phyloP scores from a whole-genome alignment of 2,797 vertebrate genomes.

The Taeniopygia guttata region DNA sequence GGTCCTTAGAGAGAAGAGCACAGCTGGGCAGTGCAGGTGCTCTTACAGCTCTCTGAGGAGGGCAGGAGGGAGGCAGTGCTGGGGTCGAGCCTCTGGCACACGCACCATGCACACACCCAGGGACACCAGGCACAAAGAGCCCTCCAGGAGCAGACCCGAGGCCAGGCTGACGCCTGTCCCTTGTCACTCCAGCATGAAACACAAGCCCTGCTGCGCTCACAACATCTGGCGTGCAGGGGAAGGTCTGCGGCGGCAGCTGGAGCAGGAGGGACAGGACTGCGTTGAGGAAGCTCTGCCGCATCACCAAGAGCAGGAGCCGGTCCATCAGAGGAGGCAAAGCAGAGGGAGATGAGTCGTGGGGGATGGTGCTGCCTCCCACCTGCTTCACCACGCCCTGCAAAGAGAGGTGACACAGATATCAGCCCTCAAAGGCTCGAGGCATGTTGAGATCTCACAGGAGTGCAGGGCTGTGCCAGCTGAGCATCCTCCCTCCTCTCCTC shows the following conservation, averaged over 20 bases:
- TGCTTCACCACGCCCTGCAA: not conserved
- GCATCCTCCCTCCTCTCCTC: not conserved
- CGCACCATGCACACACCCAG: not conserved
- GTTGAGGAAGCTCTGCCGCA: not conserved
- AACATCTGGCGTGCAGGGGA: not conserved
- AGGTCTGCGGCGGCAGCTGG: not conserved
- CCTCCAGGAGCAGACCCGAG: accelerated
- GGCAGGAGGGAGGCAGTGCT: not conserved
- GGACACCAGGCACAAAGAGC: not conserved
- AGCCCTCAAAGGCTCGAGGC: accelerated
- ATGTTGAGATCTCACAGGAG: accelerated
- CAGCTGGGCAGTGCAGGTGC: accelerated
- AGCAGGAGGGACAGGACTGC: not conserved
- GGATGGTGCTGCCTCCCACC: conserved; percentile 30
- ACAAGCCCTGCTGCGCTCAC: not conserved
- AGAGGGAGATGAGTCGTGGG: not conserved
- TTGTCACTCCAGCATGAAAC: accelerated
- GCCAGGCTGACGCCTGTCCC: accelerated
- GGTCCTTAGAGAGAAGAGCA: not conserved
- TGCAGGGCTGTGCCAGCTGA: accelerated
- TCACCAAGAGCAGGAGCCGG: not conserved
- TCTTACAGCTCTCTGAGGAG: accelerated
- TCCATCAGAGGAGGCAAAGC: not conserved
- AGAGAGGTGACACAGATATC: accelerated
- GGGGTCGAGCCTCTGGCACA: not conserved